phyloP scores from a whole-genome alignment of 2,888 invertebrate genomes.

The Pogonocherus hispidulus region DNA sequence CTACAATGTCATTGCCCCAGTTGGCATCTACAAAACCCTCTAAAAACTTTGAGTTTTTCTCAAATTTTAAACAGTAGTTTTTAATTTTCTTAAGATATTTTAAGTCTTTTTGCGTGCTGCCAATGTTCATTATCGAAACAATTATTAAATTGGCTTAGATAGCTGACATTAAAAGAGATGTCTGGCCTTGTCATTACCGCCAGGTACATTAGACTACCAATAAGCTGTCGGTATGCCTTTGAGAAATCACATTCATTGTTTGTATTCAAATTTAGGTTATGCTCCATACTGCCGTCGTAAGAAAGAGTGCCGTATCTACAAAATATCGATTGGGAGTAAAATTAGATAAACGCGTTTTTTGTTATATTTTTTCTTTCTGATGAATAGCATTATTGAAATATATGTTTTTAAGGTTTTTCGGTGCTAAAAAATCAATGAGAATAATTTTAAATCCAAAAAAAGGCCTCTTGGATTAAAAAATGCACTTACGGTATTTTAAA shows the following conservation, averaged over 20 bases:
- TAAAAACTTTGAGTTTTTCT: slow-evolving; percentile 7
- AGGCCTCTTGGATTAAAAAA: not conserved
- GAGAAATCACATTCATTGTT: too few species aligned
- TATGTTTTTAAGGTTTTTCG: not conserved
- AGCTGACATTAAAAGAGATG: slow-evolving; percentile 30
- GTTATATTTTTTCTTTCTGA: not conserved
- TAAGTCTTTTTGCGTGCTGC: slow-evolving; percentile 35
- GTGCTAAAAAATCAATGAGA: not conserved
- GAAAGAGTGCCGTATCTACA: not conserved
- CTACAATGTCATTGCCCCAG: slow-evolving; percentile 39
- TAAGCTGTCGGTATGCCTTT: slow-evolving; percentile 22
- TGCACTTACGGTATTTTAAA: slow-evolving; percentile 2
- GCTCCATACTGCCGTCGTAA: not conserved
- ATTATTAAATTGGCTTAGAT: slow-evolving; percentile 42
- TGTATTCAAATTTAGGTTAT: too few species aligned
- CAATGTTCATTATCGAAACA: slow-evolving; percentile 34
- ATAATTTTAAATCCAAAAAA: not conserved
- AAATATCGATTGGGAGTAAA: not conserved
- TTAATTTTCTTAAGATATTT: slow-evolving; percentile 28
- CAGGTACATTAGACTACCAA: slow-evolving; percentile 37
- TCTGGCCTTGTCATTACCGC: slow-evolving; percentile 29
- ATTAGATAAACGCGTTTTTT: not conserved
- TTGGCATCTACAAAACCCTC: slow-evolving; percentile 53
- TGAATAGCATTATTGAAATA: not conserved
- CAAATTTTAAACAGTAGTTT: not conserved